Conservation (phyloP, 2,113 vertebrate species). For the Albula glossodonta region DNA sequence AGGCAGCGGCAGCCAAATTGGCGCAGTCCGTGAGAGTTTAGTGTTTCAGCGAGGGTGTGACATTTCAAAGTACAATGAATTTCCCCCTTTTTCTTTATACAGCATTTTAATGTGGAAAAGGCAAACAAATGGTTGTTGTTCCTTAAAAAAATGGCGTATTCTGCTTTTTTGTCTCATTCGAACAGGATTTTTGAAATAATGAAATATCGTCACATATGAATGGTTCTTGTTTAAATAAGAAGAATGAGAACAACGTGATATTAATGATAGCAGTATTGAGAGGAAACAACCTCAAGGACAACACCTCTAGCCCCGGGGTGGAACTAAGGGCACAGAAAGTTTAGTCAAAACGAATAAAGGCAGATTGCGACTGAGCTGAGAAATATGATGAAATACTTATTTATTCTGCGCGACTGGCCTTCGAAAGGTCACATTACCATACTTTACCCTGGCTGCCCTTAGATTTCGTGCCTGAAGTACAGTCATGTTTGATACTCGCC, state of each 20-base stretch:
- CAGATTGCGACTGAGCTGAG: neutral
- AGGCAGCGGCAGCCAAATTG: neutral
- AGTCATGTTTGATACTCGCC: too few species aligned
- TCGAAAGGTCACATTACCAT: too few species aligned
- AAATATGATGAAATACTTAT: neutral
- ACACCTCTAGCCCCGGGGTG: neutral
- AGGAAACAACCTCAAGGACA: neutral
- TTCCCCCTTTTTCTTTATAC: conserved; percentile 12
- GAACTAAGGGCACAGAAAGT: neutral
- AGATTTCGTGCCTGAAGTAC: too few species aligned
- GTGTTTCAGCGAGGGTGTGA: conserved; percentile 38
- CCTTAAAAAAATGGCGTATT: conserved; percentile 13
- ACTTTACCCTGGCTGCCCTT: too few species aligned
- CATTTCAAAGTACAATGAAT: conserved; percentile 39
- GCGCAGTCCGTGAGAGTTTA: conserved; percentile 12
- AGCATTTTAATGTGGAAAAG: conserved; percentile 12
- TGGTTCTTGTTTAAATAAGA: neutral
- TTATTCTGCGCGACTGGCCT: too few species aligned
- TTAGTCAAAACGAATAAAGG: neutral
- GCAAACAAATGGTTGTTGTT: conserved; percentile 12
- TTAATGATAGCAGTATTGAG: neutral
- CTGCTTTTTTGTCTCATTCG: neutral
- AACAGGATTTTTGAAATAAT: neutral
- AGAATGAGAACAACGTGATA: neutral
- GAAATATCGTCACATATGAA: neutral